Percentiles rank a stretch among this genome's conserved stretches.
phyloP scores from a whole-genome alignment of 2,113 vertebrate species.

The Lipotes vexillifer region DNA sequence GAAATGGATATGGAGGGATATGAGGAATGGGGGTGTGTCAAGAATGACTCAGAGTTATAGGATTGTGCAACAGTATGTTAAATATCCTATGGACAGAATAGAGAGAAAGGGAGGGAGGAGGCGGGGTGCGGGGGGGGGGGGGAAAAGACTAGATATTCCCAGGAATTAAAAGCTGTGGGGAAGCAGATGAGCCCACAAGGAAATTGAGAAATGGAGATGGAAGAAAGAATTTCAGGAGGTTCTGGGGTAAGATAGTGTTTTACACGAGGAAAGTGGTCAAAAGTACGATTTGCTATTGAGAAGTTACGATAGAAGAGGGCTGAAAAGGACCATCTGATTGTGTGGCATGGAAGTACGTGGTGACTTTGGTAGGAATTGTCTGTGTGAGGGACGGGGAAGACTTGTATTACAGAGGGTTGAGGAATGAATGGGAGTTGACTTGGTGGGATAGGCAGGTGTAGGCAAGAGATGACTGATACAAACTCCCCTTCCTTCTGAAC shows the following conservation, averaged over 20 bases:
- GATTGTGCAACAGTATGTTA: neutral
- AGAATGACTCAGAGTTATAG: neutral
- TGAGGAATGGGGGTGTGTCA: neutral
- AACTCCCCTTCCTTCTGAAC: neutral
- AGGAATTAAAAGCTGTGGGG: neutral
- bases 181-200: neutral
- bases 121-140: too few species aligned
- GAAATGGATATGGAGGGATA: neutral
- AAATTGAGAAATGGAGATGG: neutral
- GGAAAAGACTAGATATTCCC: neutral
- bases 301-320: neutral
- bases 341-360: neutral
- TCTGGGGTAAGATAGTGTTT: neutral
- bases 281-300: neutral
- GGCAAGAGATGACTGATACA: neutral
- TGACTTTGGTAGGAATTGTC: neutral
- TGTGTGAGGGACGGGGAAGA: neutral
- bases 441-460: rapidly evolving
- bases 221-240: neutral
- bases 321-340: neutral
- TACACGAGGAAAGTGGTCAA: neutral
- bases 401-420: neutral
- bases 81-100: neutral
- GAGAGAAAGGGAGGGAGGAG: neutral
- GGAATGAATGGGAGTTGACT: neutral